Conservation (phyloP, 2,797 vertebrate species). For the Sparidentex hasta region DNA sequence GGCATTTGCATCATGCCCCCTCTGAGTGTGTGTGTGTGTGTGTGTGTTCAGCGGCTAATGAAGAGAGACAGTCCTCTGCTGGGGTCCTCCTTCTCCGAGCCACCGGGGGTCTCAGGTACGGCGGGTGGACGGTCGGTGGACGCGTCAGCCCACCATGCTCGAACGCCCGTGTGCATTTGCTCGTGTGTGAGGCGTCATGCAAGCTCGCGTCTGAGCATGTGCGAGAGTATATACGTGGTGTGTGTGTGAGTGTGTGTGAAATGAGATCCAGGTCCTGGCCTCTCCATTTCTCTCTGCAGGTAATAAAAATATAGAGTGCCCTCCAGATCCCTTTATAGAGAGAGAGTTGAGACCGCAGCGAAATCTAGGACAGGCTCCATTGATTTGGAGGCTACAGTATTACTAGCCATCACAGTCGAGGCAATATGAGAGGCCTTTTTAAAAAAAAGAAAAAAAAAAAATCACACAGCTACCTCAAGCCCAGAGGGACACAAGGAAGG, state of each 20-base stretch:
- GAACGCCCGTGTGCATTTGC: slow-evolving; percentile 4
- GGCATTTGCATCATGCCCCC: slow-evolving; percentile 82
- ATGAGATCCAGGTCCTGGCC: slow-evolving; percentile 82
- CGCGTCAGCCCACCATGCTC: background rate
- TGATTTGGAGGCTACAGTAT: slow-evolving; percentile 87
- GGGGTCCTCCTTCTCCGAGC: slow-evolving; percentile 62
- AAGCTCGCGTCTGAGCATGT: slow-evolving; percentile 15
- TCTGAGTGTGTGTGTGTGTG: slow-evolving; percentile 17
- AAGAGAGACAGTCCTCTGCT: slow-evolving; percentile 79
- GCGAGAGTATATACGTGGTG: background rate
- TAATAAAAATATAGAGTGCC: slow-evolving; percentile 87
- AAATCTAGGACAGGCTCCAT: slow-evolving; percentile 88
- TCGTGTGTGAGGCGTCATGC: slow-evolving; percentile 27
- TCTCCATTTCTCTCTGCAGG: slow-evolving; percentile 84
- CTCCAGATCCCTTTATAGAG: slow-evolving; percentile 88
- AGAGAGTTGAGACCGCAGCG: slow-evolving; percentile 78
- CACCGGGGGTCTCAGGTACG: slow-evolving; percentile 53
- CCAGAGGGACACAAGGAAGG: slow-evolving; percentile 69
- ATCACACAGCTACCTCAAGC: slow-evolving; percentile 77
- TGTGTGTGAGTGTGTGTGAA: slow-evolving; percentile 67
- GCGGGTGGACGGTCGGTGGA: slow-evolving; percentile 46
- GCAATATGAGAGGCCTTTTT: slow-evolving; percentile 85
- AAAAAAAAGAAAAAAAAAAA: too few relatives aligned
- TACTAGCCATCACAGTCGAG: slow-evolving; percentile 83
- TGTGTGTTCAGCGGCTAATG: slow-evolving; percentile 72